Evolutionary conservation across 2,113 vertebrate genomes (phyloP).

Genomic region (Gulo gulo): DNA sequence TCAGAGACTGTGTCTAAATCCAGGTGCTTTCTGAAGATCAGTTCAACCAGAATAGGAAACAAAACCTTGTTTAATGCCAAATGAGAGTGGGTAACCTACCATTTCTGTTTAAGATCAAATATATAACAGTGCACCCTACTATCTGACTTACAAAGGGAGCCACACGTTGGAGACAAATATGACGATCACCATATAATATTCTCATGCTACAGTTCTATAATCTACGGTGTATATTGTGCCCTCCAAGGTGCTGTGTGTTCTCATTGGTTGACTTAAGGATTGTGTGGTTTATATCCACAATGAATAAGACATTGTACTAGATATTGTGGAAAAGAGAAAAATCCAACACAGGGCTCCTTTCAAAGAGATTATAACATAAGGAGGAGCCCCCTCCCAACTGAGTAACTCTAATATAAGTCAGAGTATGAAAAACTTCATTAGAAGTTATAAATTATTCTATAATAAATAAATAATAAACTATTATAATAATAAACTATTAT

Average conservation of each 20-base stretch:
- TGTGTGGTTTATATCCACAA: neutral
- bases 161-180: neutral
- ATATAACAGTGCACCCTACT: neutral
- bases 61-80: neutral
- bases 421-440: neutral
- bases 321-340: neutral
- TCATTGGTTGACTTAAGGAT: neutral
- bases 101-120: conserved; percentile 5
- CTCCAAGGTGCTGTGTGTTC: neutral
- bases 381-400: neutral
- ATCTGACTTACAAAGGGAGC: neutral
- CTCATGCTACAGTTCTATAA: neutral
- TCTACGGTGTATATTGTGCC: neutral
- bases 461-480: too few species aligned
- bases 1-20: neutral
- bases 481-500: neutral
- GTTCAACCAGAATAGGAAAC: neutral
- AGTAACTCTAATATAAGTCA: neutral
- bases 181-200: neutral
- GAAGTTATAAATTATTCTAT: too few species aligned
- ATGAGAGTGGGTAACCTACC: neutral
- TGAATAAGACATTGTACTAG: neutral
- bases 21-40: neutral
- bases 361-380: neutral
- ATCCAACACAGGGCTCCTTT: neutral